phyloP scores from a whole-genome alignment of 2,113 vertebrate genomes.

The Cephalopterus ornatus region DNA sequence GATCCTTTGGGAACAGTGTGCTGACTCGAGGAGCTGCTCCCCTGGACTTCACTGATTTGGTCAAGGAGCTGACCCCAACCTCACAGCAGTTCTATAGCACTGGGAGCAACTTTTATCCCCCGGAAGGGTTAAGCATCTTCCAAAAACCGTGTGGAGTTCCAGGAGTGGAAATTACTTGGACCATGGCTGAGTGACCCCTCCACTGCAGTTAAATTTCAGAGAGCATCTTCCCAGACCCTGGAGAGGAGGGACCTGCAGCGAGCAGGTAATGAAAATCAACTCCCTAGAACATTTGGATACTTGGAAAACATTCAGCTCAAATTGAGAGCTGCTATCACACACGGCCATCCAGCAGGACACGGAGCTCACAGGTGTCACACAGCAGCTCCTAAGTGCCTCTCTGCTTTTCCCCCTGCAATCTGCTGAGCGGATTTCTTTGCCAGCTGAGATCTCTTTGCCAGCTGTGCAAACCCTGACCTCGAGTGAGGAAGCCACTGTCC shows the following conservation, averaged over 20 bases:
- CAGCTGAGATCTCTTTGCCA: neutral
- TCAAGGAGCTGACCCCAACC: neutral
- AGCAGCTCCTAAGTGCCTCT: neutral
- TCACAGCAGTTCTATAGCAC: neutral
- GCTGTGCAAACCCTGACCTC: neutral
- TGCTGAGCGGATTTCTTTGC: neutral
- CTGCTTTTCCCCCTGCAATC: neutral
- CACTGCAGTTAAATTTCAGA: neutral
- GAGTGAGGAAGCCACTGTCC: neutral
- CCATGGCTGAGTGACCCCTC: neutral
- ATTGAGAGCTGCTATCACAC: neutral
- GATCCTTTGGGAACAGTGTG: neutral
- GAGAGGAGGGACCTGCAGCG: neutral
- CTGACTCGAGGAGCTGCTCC: neutral
- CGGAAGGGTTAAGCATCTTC: neutral
- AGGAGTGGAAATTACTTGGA: neutral
- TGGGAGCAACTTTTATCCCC: neutral
- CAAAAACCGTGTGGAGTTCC: neutral
- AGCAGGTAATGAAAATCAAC: neutral
- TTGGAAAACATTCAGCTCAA: neutral
- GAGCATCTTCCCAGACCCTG: neutral
- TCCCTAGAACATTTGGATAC: neutral
- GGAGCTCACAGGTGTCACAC: neutral
- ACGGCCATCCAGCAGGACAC: neutral
- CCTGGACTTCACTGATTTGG: neutral